Percentiles rank a stretch among this genome's conserved stretches.
Conservation (phyloP, 2,113 vertebrate species). For the Tursiops truncatus region DNA sequence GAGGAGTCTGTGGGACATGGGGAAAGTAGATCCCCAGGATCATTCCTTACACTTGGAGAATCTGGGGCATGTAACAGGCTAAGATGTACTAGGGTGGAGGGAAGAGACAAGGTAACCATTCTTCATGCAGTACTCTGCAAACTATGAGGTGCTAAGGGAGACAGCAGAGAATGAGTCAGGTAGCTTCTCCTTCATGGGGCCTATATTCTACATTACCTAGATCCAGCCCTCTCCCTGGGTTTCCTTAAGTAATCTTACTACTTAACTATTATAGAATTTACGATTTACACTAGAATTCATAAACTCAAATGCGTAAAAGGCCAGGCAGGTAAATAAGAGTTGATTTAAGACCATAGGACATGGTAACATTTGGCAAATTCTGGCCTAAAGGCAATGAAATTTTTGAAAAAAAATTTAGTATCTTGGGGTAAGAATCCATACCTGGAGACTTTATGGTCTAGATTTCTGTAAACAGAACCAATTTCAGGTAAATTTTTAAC, state of each 20-base stretch:
- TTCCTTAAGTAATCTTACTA: not conserved
- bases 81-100: not conserved
- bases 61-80: not conserved
- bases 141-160: not conserved
- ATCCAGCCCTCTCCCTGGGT: not conserved
- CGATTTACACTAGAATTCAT: not conserved
- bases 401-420: not conserved
- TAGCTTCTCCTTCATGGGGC: not conserved
- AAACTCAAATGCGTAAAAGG: slow-evolving; percentile 9
- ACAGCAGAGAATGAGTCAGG: not conserved
- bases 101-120: not conserved
- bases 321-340: not conserved
- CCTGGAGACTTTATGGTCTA: not conserved
- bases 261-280: slow-evolving; percentile 6
- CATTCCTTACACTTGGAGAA: not conserved
- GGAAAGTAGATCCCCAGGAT: not conserved
- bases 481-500: not conserved
- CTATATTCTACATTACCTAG: not conserved
- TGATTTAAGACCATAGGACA: slow-evolving; percentile 7
- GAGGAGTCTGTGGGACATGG: not conserved
- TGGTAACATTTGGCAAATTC: not conserved
- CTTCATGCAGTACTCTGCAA: not conserved
- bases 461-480: not conserved
- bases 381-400: not conserved
- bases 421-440: not conserved